These are phyloP conservation scores for Motacilla tschutschensis DNA, from an alignment of 2,113 vertebrate genomes.

Conservation along the genomic window DNA sequence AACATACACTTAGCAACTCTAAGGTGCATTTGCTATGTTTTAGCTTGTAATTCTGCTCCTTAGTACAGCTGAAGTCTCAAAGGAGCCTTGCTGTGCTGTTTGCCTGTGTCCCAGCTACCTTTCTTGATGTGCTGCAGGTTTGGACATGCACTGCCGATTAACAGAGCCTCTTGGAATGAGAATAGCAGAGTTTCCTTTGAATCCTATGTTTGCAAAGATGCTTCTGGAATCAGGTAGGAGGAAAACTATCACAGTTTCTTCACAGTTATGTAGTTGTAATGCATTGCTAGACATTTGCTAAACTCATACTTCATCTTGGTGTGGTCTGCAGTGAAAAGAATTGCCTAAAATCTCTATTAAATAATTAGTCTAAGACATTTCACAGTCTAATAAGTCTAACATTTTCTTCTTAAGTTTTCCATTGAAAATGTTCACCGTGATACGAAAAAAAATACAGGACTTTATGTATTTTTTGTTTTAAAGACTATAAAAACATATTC, in stretches of 20 bases:
- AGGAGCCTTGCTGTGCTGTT: neutral
- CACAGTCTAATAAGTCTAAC: neutral
- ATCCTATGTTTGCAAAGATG: slow-evolving; percentile 99
- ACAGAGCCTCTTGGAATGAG: slow-evolving; percentile 92
- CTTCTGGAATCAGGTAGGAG: slow-evolving; percentile 89
- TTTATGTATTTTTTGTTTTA: neutral
- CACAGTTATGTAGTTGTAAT: neutral
- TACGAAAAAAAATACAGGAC: neutral
- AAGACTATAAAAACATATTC: neutral
- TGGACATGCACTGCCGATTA: slow-evolving; percentile 92
- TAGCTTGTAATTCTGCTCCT: neutral
- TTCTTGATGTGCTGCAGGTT: slow-evolving; percentile 70
- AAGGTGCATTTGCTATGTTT: neutral
- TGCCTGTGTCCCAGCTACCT: neutral
- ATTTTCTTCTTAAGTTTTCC: neutral
- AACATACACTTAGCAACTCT: neutral
- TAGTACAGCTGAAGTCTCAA: neutral
- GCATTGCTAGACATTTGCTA: neutral
- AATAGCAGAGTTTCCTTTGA: slow-evolving; percentile 96
- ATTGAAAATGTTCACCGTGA: neutral
- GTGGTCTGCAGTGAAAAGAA: neutral
- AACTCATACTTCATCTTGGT: neutral
- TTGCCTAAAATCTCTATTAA: neutral
- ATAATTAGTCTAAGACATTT: neutral
- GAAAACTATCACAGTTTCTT: neutral